Base-by-base conservation (phyloP, 1,140 invertebrate genomes). In the Pemphigus obesinymphae region DNA sequence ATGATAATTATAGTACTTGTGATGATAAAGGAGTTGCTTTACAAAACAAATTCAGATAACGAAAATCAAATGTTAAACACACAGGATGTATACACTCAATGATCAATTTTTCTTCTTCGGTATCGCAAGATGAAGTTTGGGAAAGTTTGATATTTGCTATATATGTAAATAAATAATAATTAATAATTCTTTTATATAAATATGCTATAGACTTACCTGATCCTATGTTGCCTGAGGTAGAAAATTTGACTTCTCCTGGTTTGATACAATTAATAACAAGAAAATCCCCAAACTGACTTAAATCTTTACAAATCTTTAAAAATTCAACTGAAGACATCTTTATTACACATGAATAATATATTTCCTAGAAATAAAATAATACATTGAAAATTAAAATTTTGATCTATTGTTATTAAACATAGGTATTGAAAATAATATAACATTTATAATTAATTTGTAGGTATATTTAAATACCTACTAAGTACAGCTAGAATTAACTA, bases 21-120 rank as follows among this genome's bases (percentile, higher is more conserved):
- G 90, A 87, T 83, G 95, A 95, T 0, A 99, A 89, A 13, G 97
- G 95, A 13, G 96, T 97, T 34, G 97, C 97, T 88, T 99, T 99
- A 20, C 96, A 96, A 87, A 99, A 99, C 83, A 93, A 94, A 87
- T 97, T 99, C 61, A 99, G 90, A 88, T 99, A 99, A 86, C 95
- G 92, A 87, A 92, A 95, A 50, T 96, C 94, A 87, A 97, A 97
- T 17, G 94, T 96, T 48, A 99, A 89, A n/a, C 95, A 95, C 0
- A 99, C 97, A 0, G 97, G 95, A 88, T 99, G 96, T 85, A 98
- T 95, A 93, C 99, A 96, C 85, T 99, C 96, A 86, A 99, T 96
- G n/a, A 92, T 91, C 2, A 99, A 96, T 43, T 95, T 93, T 85
- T 98, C 96, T 84, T 98, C 96, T 86, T 97, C 96, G 86, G 98